Base-by-base conservation (phyloP, 1,140 invertebrate genomes). In the Anagrus nilaparvatae region DNA sequence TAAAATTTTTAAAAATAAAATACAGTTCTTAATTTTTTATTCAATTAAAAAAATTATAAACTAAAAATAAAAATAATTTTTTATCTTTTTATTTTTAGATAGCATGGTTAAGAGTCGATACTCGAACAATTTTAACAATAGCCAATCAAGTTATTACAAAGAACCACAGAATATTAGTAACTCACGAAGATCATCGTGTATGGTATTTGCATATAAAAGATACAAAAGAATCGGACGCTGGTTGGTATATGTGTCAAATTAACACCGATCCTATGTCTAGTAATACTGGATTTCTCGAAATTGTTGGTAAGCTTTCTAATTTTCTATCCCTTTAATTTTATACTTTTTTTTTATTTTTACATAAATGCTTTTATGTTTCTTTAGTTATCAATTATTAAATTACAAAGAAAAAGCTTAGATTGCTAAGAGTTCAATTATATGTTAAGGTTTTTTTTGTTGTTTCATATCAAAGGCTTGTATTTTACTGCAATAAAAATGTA, bases 81-180 rank as follows among this genome's bases (percentile, higher is more conserved):
- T n/a, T n/a, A n/a, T n/a, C n/a, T n/a, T 29, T 14, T 38, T 18
- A 29, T 44, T 60, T 61, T 4, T 51, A 77, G 75, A 71, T 77
- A 38, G 77, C 77, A 31, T 76, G 75, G 70, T 59, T 78, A 3
- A 55, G 74, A 25, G 72, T 77, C 17, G 77, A 79, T 53, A 78
- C 76, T 24, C 74, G 78, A 52, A 73, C 77, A 18, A 76, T 76
- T 37, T 53, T 77, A 27, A 75, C 74, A 20, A 74, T 77, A 46
- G 72, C 74, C 24, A 60, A 51, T 46, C 63, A 73, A 59, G 69
- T 71, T 19, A 74, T 76, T 38, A 74, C 73, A 24, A 65, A 74
- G 46, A 75, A 76, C 60, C 71, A 74, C 49, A 66, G 77, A 39
- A 73, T 79, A 30, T 58, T 63, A 1, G 60, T 74, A 34, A 71